Evolutionary conservation across 2,797 vertebrate genomes (phyloP), one percentile per base, ranked within the genome.

Genomic region (Manis javanica): DNA sequence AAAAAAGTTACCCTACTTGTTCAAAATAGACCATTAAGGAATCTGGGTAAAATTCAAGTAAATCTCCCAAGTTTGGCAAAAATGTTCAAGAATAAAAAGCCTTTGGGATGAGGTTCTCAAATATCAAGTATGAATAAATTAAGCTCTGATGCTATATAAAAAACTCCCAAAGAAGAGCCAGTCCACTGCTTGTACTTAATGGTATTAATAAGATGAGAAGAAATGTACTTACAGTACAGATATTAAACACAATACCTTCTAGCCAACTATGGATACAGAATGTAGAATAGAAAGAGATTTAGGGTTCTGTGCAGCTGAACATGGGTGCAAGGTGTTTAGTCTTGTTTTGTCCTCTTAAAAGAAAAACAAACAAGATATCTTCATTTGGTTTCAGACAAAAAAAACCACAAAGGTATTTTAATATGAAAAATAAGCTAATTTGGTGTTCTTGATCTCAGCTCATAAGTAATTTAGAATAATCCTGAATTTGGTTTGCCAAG

Each of bases 351-450:
- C 34, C 9, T 39, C 63, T 75, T 57, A 55, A 55, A 82, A 75
- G 51, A 63, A 53, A 61, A 87, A 29, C 77, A 55, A 18, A 55
- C 18, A 87, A 77, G 24, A 14, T 49, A 59, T 59, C 19, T 57
- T 94, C n/a, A 49, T 21, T 46, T 46, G 82, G 53, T 23, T 79
- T 82, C 34, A 86, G 31, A 90, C 16, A 81, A 86, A 9, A 37
- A 69, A 90, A 94, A 69, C 31, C 19, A 31, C 31, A 69, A 74
- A 86, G 14, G 53, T n/a, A n/a, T 84, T 84, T 89, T 79, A 61
- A 72, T 83, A 92, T 78, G 46, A 77, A 69, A 78, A 71, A n/a
- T n/a, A 84, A 82, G 18, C 5, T 84, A 88, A 49, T 66, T 84
- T 77, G 15, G 34, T 77, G 59, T 74, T 75, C 15, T 7, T 64